phyloP scores from a whole-genome alignment of 2,797 vertebrate genomes.

The Anomalospiza imberbis region DNA sequence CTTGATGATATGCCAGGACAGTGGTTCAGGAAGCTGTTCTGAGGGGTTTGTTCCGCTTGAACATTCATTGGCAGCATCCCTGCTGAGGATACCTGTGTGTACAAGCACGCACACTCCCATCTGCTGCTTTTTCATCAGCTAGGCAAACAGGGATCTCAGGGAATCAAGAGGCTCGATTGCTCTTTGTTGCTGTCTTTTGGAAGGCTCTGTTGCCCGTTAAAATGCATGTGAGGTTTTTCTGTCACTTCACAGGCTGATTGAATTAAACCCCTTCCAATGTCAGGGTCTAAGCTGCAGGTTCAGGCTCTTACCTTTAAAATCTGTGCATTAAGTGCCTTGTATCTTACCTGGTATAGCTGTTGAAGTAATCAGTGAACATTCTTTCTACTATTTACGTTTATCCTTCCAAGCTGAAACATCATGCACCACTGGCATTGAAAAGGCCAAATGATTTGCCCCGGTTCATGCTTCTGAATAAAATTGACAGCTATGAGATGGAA shows the following conservation, averaged over 20 bases:
- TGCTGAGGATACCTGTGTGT: background rate
- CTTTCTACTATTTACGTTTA: background rate
- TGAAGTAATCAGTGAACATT: constrained; percentile 8
- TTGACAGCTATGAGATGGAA: constrained; percentile 36
- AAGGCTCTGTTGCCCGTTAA: background rate
- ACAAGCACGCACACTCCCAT: rapidly evolving
- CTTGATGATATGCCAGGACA: background rate
- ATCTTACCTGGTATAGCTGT: background rate
- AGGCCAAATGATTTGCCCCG: constrained; percentile 6
- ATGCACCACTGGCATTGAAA: constrained; percentile 14
- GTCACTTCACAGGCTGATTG: background rate
- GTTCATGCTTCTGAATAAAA: constrained; percentile 40
- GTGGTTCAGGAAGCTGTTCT: background rate
- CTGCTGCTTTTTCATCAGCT: background rate
- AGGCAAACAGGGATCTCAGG: background rate
- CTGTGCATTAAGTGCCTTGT: background rate
- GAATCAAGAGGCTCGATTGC: background rate
- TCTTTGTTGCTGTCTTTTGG: background rate
- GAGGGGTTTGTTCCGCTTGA: background rate
- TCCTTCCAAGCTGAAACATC: constrained; percentile 8
- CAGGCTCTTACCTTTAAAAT: constrained; percentile 1
- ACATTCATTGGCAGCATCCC: background rate
- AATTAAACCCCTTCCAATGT: background rate
- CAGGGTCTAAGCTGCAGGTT: background rate
- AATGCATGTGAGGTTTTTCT: background rate